These are phyloP conservation scores for Acrocephalus kingi DNA, from an alignment of 2,113 vertebrate species.

Conservation along the genomic window DNA sequence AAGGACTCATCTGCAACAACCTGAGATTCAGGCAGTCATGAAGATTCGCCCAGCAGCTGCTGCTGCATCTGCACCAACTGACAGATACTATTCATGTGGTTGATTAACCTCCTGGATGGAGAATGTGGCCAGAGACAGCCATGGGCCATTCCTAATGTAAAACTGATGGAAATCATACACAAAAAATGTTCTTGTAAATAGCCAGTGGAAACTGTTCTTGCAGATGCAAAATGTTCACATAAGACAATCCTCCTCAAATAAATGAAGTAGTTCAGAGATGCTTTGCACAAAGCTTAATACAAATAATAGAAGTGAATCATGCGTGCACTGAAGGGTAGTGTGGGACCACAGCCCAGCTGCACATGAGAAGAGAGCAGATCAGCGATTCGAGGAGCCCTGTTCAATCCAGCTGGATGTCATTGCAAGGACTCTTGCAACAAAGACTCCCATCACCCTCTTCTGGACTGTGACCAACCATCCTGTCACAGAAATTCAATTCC, in stretches of 20 bases:
- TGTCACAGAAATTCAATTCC: not conserved
- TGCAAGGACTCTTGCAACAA: not conserved
- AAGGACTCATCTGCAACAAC: not conserved
- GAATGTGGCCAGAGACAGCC: not conserved
- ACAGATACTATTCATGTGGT: not conserved
- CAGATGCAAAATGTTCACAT: not conserved
- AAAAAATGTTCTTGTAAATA: not conserved
- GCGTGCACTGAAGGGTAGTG: not conserved
- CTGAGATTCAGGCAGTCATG: not conserved
- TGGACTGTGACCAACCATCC: not conserved
- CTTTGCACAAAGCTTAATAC: not conserved
- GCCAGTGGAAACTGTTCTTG: not conserved
- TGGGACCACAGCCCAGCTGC: accelerated
- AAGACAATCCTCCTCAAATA: not conserved
- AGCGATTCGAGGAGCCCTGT: accelerated
- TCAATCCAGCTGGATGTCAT: not conserved
- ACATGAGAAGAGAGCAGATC: not conserved
- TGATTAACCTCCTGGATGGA: not conserved
- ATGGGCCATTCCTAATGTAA: not conserved
- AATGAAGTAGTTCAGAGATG: not conserved
- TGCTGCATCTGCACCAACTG: not conserved
- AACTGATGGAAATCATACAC: not conserved
- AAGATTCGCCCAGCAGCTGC: not conserved
- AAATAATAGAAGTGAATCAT: not conserved
- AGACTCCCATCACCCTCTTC: not conserved